phyloP scores from a whole-genome alignment of 2,797 vertebrate genomes.

The Enteromius argenteus region DNA sequence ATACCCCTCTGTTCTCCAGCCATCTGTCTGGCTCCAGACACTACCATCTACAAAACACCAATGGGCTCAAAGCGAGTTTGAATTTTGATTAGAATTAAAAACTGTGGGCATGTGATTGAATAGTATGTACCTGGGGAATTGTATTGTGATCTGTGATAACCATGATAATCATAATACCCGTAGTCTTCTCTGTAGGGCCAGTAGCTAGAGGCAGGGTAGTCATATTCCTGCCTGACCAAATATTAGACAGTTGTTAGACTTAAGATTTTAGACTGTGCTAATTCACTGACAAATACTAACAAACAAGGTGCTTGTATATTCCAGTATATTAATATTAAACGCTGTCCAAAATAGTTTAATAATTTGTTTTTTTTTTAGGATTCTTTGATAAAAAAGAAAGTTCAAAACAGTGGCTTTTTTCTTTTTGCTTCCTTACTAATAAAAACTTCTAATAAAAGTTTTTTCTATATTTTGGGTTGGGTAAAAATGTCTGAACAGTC shows the following conservation, averaged over 20 bases:
- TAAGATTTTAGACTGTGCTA: neutral
- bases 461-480: neutral
- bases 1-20: conserved; percentile 56
- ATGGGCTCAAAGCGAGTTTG: neutral
- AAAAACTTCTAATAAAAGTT: neutral
- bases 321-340: neutral
- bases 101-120: neutral
- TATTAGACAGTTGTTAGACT: neutral
- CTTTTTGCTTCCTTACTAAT: neutral
- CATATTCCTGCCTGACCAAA: conserved; percentile 77
- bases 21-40: conserved; percentile 65
- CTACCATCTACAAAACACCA: conserved; percentile 60
- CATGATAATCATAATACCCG: conserved; percentile 66
- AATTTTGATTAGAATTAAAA: neutral
- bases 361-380: neutral
- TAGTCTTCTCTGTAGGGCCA: conserved; percentile 74
- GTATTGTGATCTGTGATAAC: conserved; percentile 71
- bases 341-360: neutral
- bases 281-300: neutral
- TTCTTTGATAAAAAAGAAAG: neutral
- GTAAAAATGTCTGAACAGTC: neutral
- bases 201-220: conserved; percentile 73
- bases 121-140: conserved; percentile 67
- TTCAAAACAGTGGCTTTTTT: neutral
- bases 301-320: neutral